Evolutionary conservation across 2,797 vertebrate species (phyloP), one percentile per base, ranked within the genome.

Genomic region (Chaunax sp.): DNA sequence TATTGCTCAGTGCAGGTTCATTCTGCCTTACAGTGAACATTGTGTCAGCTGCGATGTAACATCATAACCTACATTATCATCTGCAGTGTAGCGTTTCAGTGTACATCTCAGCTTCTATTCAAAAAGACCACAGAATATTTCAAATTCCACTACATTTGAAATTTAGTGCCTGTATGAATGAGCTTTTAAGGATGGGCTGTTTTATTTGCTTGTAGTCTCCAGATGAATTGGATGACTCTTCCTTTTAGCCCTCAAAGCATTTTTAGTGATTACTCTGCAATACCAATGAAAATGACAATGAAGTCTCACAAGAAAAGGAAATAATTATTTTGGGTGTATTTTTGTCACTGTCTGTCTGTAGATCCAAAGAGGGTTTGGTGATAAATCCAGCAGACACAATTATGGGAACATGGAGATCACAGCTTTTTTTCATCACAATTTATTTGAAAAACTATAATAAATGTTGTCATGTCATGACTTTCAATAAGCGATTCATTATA

Each of bases 201-300:
- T 65, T 69, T 53, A 69, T 77, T 74, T 62, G 18, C 62, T 76
- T 57, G 8, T 54, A 22, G 59, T 47, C 33, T 71, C 22, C 30
- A 58, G 44, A 66, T 72, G 37, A 70, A 78, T 46, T 57, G 55
- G 58, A 56, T 62, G 64, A 51, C 57, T 76, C 40, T 72, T 43
- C 54, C 43, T 44, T 80, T 69, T 58, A 65, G 65, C 25, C 47
- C 61, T 64, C 54, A 68, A 73, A 80, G 55, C 23, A 30, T 80
- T 80, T 88, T 77, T 37, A 51, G 58, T 67, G 61, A 89, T 85
- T 82, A 80, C 69, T 53, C 70, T 52, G 20, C 61, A 58, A 69
- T 70, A 65, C 82, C 69, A 84, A 85, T 61, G 67, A 58, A 75
- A 84, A 80, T 64, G 67, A 80, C 66, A 82, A 82, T 78, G 75